Evolutionary conservation across 1,140 invertebrate species (phyloP), one percentile per base, ranked within the genome.

Genomic region (Drosophila nebulosa): DNA sequence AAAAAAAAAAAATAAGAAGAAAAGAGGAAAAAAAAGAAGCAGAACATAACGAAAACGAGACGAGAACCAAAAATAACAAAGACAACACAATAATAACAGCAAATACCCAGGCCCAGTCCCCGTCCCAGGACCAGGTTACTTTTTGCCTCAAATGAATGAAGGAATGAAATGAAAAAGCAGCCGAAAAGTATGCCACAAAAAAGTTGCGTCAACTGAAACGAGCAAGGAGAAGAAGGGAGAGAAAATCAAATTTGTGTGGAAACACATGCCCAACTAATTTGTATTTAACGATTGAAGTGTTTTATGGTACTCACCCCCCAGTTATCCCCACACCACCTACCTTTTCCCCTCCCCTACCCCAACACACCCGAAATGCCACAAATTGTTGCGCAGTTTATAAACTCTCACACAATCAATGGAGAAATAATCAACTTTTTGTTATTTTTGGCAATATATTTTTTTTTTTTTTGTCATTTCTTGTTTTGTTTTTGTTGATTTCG

Each of bases 251-350:
- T 64, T 64, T 62, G 39, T 62, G 39, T 42, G 70, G 39, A 52
- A 74, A 84, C 60, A 64, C 66, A 71, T 62, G 53, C 74, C 66
- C 21, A 76, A 85, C 64, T 73, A 84, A 84, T 79, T 80, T 84
- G 68, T 79, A 71, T 67, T 84, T 79, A 73, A 76, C 72, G 69
- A 75, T 84, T 79, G 60, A 83, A 75, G 70, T 73, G 52, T 55
- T 55, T 55, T 55, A 55, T 55, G 52, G 26, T 30, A 16, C 24
- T 2, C 51, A 24, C 36, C 53, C 21, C n/a, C 64, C n/a, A n/a
- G n/a, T n/a, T n/a, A n/a, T n/a, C 50, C 35, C 27, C 12, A 10
- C 32, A 18, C 53, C 62, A 7, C 12, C 26, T 14, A 46, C n/a
- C 7, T 3, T 12, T 4, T 22, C 3, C 21, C 4, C 10, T 4